These are phyloP conservation scores for Hypolimnas misippus DNA, from an alignment of 2,888 invertebrate species.

Conservation along the genomic window DNA sequence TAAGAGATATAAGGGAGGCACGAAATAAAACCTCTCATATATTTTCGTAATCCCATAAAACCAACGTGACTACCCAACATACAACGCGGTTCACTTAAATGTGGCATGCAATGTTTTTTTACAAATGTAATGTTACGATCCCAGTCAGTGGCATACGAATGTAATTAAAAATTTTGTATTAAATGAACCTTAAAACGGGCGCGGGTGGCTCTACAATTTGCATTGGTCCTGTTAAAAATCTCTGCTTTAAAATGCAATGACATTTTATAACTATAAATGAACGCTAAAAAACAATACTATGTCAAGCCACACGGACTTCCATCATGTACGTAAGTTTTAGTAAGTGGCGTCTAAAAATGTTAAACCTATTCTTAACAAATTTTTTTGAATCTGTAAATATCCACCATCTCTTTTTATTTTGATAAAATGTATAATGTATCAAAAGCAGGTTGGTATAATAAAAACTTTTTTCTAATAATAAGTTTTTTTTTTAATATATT, in stretches of 20 bases:
- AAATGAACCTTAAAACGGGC: neutral
- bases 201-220: neutral
- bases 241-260: neutral
- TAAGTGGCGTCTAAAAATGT: too few species aligned
- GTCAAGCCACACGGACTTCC: too few species aligned
- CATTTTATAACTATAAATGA: too few species aligned
- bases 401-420: too few species aligned
- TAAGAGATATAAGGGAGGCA: constrained; percentile 23
- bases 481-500: too few species aligned
- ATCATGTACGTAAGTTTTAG: too few species aligned
- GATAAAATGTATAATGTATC: too few species aligned
- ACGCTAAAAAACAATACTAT: too few species aligned
- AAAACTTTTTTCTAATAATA: too few species aligned
- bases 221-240: neutral
- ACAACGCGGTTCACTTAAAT: constrained; percentile 30
- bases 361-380: too few species aligned
- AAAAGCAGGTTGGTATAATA: too few species aligned
- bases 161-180: constrained; percentile 9
- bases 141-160: constrained; percentile 14
- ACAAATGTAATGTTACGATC: constrained; percentile 19
- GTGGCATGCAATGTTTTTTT: constrained; percentile 25
- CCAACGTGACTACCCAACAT: constrained; percentile 29
- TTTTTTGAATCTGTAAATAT: too few species aligned
- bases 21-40: constrained; percentile 31
- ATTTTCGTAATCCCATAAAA: constrained; percentile 37